Evolutionary conservation across 2,113 vertebrate species (phyloP), one percentile per base, ranked within the genome.

Genomic region (Engraulis encrasicolus): DNA sequence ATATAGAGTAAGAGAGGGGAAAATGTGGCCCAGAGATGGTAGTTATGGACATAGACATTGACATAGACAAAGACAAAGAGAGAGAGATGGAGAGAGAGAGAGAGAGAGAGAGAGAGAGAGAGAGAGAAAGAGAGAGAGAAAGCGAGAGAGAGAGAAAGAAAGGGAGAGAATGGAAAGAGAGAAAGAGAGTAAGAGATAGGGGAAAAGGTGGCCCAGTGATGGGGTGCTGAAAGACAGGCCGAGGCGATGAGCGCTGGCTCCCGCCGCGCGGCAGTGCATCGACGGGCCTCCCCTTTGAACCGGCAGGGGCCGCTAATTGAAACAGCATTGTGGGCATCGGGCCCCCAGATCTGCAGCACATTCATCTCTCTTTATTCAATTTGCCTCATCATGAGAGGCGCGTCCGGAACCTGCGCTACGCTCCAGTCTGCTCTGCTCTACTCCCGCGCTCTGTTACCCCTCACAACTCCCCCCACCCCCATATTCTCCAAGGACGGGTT

Each of bases 321-420:
- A 96, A 95, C 95, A 94, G 90, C 85, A 93, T 93, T 92, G 92
- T 85, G 2, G 87, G 90, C 89, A 91, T 82, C 58, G 84, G 71
- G 78, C 54, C n/a, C n/a, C n/a, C n/a, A 91, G 92, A 92, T 94
- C 94, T 95, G 94, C 93, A 93, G 93, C 88, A 20, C 92, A 94
- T 96, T 95, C 90, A 88, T 85, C 86, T 85, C 40, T 80, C 91
- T 92, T 92, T 90, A 93, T 95, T 94, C 92, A 93, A 91, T 95
- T 93, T 92, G 52, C 89, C 87, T 91, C 90, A 92, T 92, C 90
- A 71, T 71, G 84, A 83, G 89, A 82, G 89, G 82, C 81, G 49
- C 48, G 78, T 83, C 87, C 40, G 15, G 38, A 85, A 81, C 80
- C 78, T 34, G 77, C 27, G 48, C 66, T 74, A 23, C 17, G 3